Conservation (phyloP, 2,113 vertebrate species). For the Gobius niger region DNA sequence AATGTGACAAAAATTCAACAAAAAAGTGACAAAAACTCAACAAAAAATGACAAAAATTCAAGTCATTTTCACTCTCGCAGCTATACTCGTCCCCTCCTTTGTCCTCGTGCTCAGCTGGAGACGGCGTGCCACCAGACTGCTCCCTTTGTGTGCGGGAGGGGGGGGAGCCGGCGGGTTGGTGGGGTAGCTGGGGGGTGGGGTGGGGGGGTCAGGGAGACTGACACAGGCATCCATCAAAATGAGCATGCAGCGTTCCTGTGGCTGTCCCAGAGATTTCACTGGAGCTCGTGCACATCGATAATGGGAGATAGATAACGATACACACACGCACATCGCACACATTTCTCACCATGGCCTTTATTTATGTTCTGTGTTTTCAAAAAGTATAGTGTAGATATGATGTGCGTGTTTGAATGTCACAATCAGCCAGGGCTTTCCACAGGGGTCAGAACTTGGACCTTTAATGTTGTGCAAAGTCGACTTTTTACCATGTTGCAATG, state of each 20-base stretch:
- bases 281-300: constrained; percentile 65
- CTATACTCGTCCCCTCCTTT: not conserved
- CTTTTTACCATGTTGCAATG: too few relatives aligned
- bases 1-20: too few relatives aligned
- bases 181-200: not conserved
- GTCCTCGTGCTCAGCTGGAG: constrained; percentile 52
- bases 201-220: constrained; percentile 45
- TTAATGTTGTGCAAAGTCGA: not conserved
- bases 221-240: constrained; percentile 65
- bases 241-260: constrained; percentile 35
- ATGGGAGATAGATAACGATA: constrained; percentile 55
- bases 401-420: too few relatives aligned
- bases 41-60: too few relatives aligned
- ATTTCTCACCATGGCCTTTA: not conserved
- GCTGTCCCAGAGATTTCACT: constrained; percentile 65
- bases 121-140: constrained; percentile 53
- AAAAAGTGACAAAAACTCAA: too few relatives aligned
- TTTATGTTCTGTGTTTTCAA: not conserved
- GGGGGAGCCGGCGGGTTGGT: not conserved
- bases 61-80: not conserved
- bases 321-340: constrained; percentile 16
- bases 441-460: not conserved
- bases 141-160: constrained; percentile 46
- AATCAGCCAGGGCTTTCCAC: not conserved
- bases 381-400: too few relatives aligned